phyloP scores from a whole-genome alignment of 2,113 vertebrate genomes.

The Erinaceus europaeus region DNA sequence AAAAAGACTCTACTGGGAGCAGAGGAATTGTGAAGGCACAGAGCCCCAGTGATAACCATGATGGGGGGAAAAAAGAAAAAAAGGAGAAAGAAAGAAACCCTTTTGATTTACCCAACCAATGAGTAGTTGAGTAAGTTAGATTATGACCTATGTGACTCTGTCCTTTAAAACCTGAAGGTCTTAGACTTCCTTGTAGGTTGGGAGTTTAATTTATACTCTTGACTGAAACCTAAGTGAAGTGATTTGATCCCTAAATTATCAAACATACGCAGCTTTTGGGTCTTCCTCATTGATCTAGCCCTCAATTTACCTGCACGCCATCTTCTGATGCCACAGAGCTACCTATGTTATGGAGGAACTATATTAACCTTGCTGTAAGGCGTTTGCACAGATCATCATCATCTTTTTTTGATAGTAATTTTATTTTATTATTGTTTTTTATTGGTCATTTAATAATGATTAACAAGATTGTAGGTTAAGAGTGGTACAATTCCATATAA shows the following conservation, averaged over 20 bases:
- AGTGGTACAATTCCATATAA: no score
- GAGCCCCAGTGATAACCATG: no score
- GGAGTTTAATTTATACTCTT: neutral
- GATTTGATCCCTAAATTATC: neutral
- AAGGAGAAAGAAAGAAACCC: neutral
- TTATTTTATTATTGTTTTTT: no score
- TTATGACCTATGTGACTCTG: neutral
- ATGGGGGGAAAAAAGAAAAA: no score
- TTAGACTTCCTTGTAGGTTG: neutral
- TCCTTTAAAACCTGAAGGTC: neutral
- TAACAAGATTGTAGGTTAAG: no score
- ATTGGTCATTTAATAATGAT: no score
- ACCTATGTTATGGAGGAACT: neutral
- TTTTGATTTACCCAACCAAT: neutral
- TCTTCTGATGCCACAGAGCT: neutral
- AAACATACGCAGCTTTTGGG: neutral
- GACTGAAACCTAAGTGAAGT: neutral
- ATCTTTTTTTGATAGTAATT: no score
- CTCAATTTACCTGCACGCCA: neutral
- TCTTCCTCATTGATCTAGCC: neutral
- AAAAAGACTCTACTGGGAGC: no score
- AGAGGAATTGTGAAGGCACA: no score
- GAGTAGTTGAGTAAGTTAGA: neutral
- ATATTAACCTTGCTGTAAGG: neutral
- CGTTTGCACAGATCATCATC: no score